These are phyloP conservation scores for Steinernema carpocapsae DNA, from an alignment of 2,888 invertebrate genomes.

Conservation along the genomic window DNA sequence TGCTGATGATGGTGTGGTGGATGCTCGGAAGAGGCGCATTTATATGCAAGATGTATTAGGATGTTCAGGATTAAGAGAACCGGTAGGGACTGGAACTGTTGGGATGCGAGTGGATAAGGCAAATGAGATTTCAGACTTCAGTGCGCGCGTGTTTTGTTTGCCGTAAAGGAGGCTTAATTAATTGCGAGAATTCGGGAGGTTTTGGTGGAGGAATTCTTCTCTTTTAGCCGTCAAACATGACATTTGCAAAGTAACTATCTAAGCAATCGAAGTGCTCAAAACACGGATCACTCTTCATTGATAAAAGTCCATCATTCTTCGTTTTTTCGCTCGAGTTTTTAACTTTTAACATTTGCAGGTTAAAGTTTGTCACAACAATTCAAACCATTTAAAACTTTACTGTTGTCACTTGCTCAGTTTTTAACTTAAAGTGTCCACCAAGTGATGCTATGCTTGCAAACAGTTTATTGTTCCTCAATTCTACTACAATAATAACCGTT, in stretches of 20 bases:
- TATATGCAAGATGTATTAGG: neutral
- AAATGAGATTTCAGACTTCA: slow-evolving; percentile 22
- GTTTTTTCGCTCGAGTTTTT: no score
- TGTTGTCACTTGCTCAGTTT: no score
- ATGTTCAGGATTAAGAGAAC: neutral
- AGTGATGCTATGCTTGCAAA: no score
- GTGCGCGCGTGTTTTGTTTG: neutral
- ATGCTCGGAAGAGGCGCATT: neutral
- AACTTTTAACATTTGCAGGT: no score
- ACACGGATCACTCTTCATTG: no score
- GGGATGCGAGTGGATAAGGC: neutral
- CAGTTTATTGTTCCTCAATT: neutral
- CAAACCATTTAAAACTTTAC: no score
- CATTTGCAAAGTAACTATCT: no score
- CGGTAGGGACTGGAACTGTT: neutral
- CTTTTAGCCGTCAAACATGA: neutral
- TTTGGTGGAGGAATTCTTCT: neutral
- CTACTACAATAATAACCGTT: neutral
- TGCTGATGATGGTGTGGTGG: neutral
- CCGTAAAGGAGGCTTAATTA: neutral
- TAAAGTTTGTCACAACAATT: no score
- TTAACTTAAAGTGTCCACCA: no score
- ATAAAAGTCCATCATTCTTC: no score
- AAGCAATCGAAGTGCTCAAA: no score
- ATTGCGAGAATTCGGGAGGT: neutral